Base-by-base conservation (phyloP, 2,888 invertebrate genomes). In the Mesorhabditis sp. region DNA sequence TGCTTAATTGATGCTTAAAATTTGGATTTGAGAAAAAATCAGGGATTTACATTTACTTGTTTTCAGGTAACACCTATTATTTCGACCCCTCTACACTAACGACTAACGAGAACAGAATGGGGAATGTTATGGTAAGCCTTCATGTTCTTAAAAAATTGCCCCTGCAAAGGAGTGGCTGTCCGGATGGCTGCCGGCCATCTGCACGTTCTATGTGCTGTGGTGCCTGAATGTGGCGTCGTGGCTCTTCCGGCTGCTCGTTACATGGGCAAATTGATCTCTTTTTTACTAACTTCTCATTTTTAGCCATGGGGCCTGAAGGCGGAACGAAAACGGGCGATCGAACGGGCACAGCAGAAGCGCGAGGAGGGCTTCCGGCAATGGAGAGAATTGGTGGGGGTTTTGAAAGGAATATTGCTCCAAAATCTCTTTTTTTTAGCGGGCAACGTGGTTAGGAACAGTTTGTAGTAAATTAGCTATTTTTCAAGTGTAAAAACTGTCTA, bases 281-380 rank as follows among this genome's bases (percentile, higher is more conserved):
- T 43, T 10, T 41, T 43, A 65, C 44, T 43, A 10, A 65, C 3
- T 4, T 13, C 15, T 4, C n/a, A 2, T 43, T 64, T 68, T 69
- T 67, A 76, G 76, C 75, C 75, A 58, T 76, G 76, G 76, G 75
- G 76, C 50, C 41, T 70, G 13, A 58, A 41, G 7, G 15, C 66
- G 50, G 67, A 66, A 62, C 64, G 75, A 42, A 65, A 64, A 61
- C 68, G 66, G n/a, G 77, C 77, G 7, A 69, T 74, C 7, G 68
- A 65, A n/a, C 58, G 75, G 43, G 65, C 64, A 45, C 62, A 72
- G 45, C 50, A 61, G 45, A 66, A 65, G 62, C 69, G 75, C 28
- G 61, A 58, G n/a, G 64, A 72, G 7, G 65, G 67, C n/a, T 72
- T 77, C 63, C 58, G 7, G 10, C n/a, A 50, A 13, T 50, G 58